Percentiles rank a stretch among this genome's conserved stretches.
Conservation (phyloP, 2,888 invertebrate species). For the Lycocerus yunnanus region DNA sequence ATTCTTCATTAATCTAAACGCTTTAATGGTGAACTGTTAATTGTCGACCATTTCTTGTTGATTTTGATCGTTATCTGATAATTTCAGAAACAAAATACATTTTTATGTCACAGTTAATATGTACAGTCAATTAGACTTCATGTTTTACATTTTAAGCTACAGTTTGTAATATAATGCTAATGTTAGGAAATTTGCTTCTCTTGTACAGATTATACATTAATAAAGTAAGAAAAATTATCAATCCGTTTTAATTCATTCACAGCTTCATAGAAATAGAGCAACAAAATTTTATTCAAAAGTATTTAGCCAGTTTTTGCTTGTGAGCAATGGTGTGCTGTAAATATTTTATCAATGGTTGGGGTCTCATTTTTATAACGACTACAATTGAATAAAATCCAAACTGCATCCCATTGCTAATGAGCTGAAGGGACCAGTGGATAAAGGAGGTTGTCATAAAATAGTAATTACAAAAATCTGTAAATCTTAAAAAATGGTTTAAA, state of each 20-base stretch:
- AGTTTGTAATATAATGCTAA: constrained; percentile 36
- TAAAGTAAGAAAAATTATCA: constrained; percentile 35
- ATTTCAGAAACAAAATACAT: constrained; percentile 34
- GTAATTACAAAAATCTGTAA: too few relatives aligned
- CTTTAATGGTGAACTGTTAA: constrained; percentile 40
- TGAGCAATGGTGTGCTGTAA: too few relatives aligned
- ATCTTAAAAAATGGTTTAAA: too few relatives aligned
- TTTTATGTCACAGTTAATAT: constrained; percentile 42
- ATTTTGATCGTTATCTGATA: constrained; percentile 44
- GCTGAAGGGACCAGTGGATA: too few relatives aligned
- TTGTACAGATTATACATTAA: constrained; percentile 45
- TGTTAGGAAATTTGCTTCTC: constrained; percentile 44
- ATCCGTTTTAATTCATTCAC: background rate
- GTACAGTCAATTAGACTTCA: constrained; percentile 43
- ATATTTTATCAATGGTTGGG: too few relatives aligned
- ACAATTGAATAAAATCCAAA: too few relatives aligned
- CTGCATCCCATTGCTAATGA: too few relatives aligned
- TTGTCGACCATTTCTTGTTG: constrained; percentile 43
- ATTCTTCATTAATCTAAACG: constrained; percentile 29
- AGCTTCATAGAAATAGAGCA: background rate
- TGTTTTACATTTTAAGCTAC: constrained; percentile 39
- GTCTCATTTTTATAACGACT: too few relatives aligned
- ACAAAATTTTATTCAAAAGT: background rate
- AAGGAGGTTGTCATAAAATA: too few relatives aligned
- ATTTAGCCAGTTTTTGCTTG: background rate